Evolutionary conservation across 2,113 vertebrate species (phyloP), one percentile per base, ranked within the genome.

Genomic region (Cynocephalus volans): DNA sequence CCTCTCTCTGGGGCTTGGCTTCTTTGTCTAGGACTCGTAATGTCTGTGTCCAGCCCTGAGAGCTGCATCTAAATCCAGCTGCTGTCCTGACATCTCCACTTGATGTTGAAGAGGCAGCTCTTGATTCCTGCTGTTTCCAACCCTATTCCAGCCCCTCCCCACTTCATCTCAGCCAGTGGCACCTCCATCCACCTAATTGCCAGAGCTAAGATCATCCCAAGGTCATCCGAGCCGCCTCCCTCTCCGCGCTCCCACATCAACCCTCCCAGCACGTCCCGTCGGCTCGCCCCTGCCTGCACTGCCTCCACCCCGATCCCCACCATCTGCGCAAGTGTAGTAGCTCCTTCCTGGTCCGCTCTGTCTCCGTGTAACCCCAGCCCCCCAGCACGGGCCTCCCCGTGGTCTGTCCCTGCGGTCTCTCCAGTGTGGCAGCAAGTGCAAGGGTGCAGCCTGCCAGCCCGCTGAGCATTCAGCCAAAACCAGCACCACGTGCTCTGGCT

Each of bases 401-500:
- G n/a, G n/a, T n/a, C n/a, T n/a, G n/a, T n/a, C n/a, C 41, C 41
- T 11, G 6, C 5, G 48, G 36, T 31, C 48, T 54, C 58, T 31
- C 92, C 50, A 56, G 14, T 13, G 3, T 19, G 50, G 48, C 52
- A 36, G 62, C 83, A 3, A 50, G 56, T 41, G 48, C 62, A 41
- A 5, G 36, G 11, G 17, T 28, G 24, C 31, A 64, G 26, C 17
- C 64, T 36, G 67, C 23, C 33, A 41, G 62, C 36, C 64, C 73
- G 45, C 79, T 36, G n/a, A 36, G 52, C 23, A 6, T 6, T 1
- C 28, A 33, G 17, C 18, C 70, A 65, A 33, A 75, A 10, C 28
- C 10, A 36, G 3, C 36, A 2, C 26, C 19, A 60, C 2, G 0
- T 8, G 17, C 24, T 17, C 10, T 3, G 1, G 7, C 36, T 18